Evolutionary conservation across 2,888 invertebrate species (phyloP).

Genomic region (Andrena minutula): DNA sequence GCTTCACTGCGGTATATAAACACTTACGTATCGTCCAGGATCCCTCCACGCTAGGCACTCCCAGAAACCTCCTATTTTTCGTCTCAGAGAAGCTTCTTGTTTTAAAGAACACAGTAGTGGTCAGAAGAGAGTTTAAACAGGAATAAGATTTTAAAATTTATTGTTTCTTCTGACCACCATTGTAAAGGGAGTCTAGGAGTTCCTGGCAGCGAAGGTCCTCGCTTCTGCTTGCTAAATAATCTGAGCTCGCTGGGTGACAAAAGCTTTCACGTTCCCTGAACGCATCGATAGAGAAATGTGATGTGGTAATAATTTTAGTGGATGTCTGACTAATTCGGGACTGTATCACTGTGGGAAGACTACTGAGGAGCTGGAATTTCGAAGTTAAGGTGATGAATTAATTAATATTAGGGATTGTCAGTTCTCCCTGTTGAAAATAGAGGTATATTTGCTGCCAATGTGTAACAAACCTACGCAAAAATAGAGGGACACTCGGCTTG

Average conservation of each 20-base stretch:
- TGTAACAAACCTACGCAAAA: too few relatives aligned
- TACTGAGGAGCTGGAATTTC: not conserved
- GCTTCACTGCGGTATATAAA: conserved; percentile 83
- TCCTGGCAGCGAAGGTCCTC: conserved; percentile 8
- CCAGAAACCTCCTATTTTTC: not conserved
- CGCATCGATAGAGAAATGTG: not conserved
- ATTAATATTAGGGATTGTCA: too few relatives aligned
- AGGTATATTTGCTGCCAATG: too few relatives aligned
- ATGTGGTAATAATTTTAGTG: not conserved
- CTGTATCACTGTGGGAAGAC: not conserved
- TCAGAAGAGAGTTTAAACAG: too few relatives aligned
- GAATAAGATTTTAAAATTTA: too few relatives aligned
- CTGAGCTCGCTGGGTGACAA: not conserved
- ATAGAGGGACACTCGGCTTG: too few relatives aligned
- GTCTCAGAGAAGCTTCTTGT: not conserved
- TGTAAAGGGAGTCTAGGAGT: not conserved
- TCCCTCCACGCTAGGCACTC: conserved; percentile 1
- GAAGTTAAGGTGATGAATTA: not conserved
- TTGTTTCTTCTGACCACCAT: too few relatives aligned
- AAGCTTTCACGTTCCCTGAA: conserved; percentile 14
- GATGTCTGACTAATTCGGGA: not conserved
- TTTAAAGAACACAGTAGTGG: too few relatives aligned
- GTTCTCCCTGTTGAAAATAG: too few relatives aligned
- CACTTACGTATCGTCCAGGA: conserved; percentile 51
- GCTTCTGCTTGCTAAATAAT: conserved; percentile 53